Conservation (phyloP, 2,797 vertebrate species). For the Diplodus puntazzo region DNA sequence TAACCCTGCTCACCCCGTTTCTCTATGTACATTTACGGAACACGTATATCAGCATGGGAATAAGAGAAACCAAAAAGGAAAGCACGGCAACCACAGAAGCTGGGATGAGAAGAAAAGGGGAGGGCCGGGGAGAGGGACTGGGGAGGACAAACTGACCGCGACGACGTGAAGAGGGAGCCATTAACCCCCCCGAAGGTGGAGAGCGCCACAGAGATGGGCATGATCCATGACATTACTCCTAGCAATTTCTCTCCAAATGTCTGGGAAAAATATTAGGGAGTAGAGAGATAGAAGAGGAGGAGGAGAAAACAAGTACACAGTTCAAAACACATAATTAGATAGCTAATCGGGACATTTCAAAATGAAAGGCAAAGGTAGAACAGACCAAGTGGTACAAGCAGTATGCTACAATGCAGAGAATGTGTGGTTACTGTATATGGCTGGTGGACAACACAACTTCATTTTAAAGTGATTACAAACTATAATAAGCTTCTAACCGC, state of each 20-base stretch:
- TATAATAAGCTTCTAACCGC: not conserved
- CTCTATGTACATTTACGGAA: not conserved
- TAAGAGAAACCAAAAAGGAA: not conserved
- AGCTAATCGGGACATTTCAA: constrained; percentile 16
- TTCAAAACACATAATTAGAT: constrained; percentile 10
- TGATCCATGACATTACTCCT: constrained; percentile 93
- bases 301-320: constrained; percentile 22
- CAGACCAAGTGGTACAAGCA: not conserved
- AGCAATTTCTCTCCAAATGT: constrained; percentile 92
- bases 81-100: not conserved
- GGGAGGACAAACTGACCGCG: constrained; percentile 80
- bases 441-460: not conserved
- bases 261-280: constrained; percentile 70
- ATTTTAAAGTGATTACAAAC: not conserved
- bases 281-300: constrained; percentile 16
- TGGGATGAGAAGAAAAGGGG: not conserved
- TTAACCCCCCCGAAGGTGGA: constrained; percentile 93
- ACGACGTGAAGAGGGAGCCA: constrained; percentile 91
- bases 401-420: not conserved
- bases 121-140: not conserved
- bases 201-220: constrained; percentile 92
- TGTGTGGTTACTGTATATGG: not conserved
- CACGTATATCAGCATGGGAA: not conserved
- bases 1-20: not conserved
- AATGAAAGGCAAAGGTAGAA: not conserved